phyloP scores from a whole-genome alignment of 2,113 vertebrate species.

The Martes martes region DNA sequence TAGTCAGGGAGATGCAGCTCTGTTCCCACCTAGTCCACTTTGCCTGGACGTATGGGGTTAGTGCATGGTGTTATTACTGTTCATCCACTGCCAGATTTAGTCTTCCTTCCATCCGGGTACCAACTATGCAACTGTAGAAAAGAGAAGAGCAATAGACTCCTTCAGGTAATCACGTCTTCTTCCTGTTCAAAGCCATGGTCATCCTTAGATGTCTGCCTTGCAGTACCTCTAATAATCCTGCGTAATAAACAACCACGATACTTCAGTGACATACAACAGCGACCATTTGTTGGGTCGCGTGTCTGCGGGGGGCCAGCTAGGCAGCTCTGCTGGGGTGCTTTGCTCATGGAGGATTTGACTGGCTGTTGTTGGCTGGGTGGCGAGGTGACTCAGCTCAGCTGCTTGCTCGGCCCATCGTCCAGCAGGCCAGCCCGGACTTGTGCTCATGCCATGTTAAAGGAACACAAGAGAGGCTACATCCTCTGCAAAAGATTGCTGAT shows the following conservation, averaged over 20 bases:
- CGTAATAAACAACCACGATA: not conserved
- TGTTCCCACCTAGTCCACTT: no score
- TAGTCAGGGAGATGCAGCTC: not conserved
- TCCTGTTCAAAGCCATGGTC: not conserved
- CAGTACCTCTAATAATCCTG: not conserved
- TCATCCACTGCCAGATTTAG: not conserved
- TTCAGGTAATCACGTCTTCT: not conserved
- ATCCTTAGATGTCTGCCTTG: not conserved
- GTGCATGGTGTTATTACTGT: not conserved
- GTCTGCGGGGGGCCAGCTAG: not conserved
- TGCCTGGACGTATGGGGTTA: not conserved
- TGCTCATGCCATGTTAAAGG: not conserved
- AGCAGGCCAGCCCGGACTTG: not conserved
- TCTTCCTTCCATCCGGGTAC: no score
- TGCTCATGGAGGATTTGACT: not conserved
- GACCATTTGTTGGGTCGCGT: not conserved
- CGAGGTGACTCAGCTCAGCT: not conserved
- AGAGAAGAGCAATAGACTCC: not conserved
- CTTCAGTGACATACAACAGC: not conserved
- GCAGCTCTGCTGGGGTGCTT: not conserved
- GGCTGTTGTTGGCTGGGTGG: not conserved
- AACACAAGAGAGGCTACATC: not conserved
- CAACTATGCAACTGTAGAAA: not conserved
- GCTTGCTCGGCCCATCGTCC: not conserved
- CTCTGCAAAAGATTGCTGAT: not conserved